Conservation (phyloP, 1,140 invertebrate species). For the Mizuhopecten yessoensis region DNA sequence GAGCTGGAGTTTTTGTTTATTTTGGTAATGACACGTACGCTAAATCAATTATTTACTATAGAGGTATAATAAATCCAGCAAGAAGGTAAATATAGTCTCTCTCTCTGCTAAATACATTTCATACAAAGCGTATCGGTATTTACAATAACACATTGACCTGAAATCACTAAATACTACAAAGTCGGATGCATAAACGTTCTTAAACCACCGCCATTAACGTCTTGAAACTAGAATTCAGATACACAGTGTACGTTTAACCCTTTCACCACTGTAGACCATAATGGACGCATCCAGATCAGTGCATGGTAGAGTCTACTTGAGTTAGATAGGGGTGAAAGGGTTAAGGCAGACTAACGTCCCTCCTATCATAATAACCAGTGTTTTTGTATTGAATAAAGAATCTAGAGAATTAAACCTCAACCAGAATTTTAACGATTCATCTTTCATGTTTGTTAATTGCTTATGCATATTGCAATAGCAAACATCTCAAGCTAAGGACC, state of each 20-base stretch:
- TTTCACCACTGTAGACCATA: no score
- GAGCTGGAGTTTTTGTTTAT: neutral
- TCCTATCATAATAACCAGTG: no score
- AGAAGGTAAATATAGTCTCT: neutral
- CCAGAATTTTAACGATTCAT: no score
- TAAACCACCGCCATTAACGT: neutral
- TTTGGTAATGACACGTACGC: neutral
- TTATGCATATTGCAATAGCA: no score
- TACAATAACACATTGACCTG: neutral
- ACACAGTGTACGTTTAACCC: no score
- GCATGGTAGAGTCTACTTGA: no score
- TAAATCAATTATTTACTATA: neutral
- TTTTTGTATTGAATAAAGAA: no score
- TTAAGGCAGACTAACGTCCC: neutral
- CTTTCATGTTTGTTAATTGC: neutral
- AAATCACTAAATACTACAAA: neutral
- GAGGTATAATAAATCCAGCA: no score
- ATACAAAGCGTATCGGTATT: neutral
- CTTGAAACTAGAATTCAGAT: neutral
- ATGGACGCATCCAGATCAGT: no score
- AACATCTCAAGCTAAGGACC: neutral
- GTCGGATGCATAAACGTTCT: neutral
- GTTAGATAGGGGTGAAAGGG: no score
- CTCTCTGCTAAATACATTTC: neutral
- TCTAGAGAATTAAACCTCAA: no score